phyloP scores from a whole-genome alignment of 1,140 invertebrate species.

The Lineus longissimus region DNA sequence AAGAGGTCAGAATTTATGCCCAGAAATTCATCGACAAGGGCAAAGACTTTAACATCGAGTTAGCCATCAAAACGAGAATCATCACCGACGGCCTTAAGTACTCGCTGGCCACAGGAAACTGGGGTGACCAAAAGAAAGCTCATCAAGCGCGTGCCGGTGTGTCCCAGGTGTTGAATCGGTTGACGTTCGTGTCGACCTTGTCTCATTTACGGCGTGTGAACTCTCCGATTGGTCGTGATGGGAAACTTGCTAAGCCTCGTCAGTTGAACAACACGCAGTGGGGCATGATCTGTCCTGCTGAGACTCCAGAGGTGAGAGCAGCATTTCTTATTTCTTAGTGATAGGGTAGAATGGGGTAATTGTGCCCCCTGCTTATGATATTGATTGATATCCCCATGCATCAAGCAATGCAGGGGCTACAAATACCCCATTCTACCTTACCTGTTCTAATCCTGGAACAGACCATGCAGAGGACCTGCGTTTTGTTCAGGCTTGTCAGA shows the following conservation, averaged over 20 bases:
- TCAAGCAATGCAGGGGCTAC: too few relatives aligned
- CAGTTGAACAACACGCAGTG: conserved; percentile 97
- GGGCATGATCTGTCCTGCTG: conserved; percentile 99
- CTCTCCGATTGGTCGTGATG: conserved; percentile 96
- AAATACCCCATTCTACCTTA: neutral
- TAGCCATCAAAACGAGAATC: conserved; percentile 95
- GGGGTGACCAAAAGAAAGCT: conserved; percentile 99
- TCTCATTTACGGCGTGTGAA: conserved; percentile 96
- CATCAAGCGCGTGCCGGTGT: conserved; percentile 94
- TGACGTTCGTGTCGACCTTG: conserved; percentile 96
- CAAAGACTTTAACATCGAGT: conserved; percentile 95
- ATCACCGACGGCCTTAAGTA: conserved; percentile 98
- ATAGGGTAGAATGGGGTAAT: neutral
- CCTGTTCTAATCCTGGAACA: neutral
- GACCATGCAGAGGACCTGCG: too few relatives aligned
- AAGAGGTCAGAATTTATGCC: conserved; percentile 85
- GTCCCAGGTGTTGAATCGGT: conserved; percentile 68
- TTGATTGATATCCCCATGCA: too few relatives aligned
- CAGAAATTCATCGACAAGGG: conserved; percentile 98
- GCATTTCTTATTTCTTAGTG: neutral
- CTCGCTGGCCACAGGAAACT: conserved; percentile 97
- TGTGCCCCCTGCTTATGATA: neutral
- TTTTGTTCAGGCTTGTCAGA: too few relatives aligned
- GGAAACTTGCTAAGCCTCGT: conserved; percentile 95
- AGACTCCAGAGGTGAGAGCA: conserved; percentile 83